Conservation (phyloP, 35 echinoderm and acorn worm species). For the Holothuria glaberrima region DNA sequence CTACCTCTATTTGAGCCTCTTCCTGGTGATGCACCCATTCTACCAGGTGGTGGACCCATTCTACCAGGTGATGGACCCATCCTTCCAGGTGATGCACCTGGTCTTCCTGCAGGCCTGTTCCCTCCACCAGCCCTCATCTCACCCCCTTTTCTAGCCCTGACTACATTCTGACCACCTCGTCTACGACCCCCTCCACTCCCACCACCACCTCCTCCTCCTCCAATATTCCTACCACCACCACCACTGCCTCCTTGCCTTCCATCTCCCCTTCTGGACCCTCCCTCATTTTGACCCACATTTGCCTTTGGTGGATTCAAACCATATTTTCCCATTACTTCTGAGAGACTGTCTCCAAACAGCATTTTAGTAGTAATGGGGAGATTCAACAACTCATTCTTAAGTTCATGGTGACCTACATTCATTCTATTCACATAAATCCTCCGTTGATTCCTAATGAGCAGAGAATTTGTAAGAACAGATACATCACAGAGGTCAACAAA, state of each 20-base stretch:
- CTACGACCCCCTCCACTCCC: neutral
- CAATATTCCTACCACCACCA: neutral
- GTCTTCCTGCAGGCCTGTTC: too few species aligned
- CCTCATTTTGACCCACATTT: neutral
- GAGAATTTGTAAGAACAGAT: neutral
- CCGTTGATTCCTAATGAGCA: neutral
- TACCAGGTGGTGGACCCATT: too few species aligned
- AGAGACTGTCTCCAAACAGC: neutral
- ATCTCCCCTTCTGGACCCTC: neutral
- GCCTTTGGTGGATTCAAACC: neutral
- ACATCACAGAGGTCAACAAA: slow-evolving; percentile 13
- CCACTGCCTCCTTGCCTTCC: neutral
- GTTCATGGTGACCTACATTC: neutral
- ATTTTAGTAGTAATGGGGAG: neutral
- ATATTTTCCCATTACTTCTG: neutral
- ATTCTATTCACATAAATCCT: neutral
- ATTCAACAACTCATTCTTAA: neutral
- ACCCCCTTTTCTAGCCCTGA: neutral
- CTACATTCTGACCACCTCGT: neutral
- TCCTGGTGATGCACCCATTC: neutral
- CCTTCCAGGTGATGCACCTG: neutral
- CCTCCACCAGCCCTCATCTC: neutral
- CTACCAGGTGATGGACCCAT: neutral
- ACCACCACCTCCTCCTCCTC: neutral
- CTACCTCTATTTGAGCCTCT: too few species aligned